Evolutionary conservation across 2,888 invertebrate species (phyloP), one percentile per base, ranked within the genome.

Genomic region (Aleiodes leptofemur): DNA sequence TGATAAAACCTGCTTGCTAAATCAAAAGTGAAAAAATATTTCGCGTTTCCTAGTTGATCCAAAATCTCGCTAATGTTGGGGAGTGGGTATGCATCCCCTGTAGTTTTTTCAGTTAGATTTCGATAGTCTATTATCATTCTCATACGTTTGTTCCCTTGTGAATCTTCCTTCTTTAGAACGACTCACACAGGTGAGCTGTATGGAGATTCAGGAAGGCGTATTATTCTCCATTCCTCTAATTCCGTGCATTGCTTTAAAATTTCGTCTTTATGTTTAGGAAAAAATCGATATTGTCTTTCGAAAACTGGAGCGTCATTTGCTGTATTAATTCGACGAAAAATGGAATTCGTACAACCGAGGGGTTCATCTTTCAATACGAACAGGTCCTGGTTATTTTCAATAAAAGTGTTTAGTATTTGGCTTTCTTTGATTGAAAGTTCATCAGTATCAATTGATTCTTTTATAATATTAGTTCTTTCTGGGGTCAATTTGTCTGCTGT

Each of bases 1-100:
- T 86, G 85, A 69, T 85, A 82, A 68, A 84, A 85, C 0, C 85
- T 84, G 3, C 72, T 72, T 1, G 68, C 75, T 3, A 78, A 50
- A 50, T 77, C 78, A 8, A 78, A 70, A 1, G 73, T 76, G 6
- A 76, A 75, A 48, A 78, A 78, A 69, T 76, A 77, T 53, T 73
- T 74, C 0, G 76, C 51, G 50, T 69, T 66, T 3, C 77, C 76
- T 3, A 80, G 38, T 38, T 64, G 61, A 48, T 77, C 77, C 1
- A 80, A 43, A 50, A 77, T 76, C 23, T 78, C 77, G 3, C 55
- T 76, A 3, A 77, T 77, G 14, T 76, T 78, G 0, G 78, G 76
- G 6, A 77, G 14, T 0, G 78, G 75, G 31, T 77, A 78, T 0
- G 71, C 72, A 29, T 80, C 77, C 3, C 64, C 55, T 4, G 76